Evolutionary conservation across 2,113 vertebrate species (phyloP), one percentile per base, ranked within the genome.

Genomic region (Pluvianellus socialis): DNA sequence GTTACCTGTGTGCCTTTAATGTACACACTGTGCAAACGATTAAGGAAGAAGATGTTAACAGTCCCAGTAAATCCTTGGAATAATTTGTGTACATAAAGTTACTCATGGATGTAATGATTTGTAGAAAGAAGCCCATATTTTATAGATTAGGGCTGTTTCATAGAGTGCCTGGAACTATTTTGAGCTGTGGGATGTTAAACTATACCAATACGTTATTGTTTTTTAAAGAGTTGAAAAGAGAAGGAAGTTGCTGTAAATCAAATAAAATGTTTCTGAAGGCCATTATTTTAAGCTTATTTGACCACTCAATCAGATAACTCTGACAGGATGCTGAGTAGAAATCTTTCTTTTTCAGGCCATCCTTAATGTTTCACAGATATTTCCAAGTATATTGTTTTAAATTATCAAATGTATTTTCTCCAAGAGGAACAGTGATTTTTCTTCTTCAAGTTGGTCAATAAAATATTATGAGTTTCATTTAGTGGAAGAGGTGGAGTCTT

Each of bases 241-340:
- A 91, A 92, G 28, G 26, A 82, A 95, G 90, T 92, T 27, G 79
- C 77, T 70, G 20, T 70, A 95, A 96, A 93, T 92, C 61, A 94
- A 96, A 94, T 72, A 56, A 92, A 91, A 74, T 53, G 5, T 68
- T 89, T 89, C 91, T 58, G 42, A 76, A 87, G 53, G 74, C 70
- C 66, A 91, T 90, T 92, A 91, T 72, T 97, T 95, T 61, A 85
- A 95, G 94, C 74, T 86, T 53, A 82, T 62, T 93, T 94, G 74
- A 92, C n/a, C 59, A 79, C 40, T 92, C 80, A 92, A 90, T 91
- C 84, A 92, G 80, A 85, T 91, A 79, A 89, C n/a, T 92, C 61
- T 68, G 28, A 53, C 45, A 18, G 7, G 40, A 86, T 77, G 45
- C 72, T 74, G 33, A 81, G 30, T 30, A 96, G 47, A 86, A 91